Evolutionary conservation across 2,888 invertebrate genomes (phyloP), one percentile per base, ranked within the genome.

Genomic region (Dasysyrphus albostriatus): DNA sequence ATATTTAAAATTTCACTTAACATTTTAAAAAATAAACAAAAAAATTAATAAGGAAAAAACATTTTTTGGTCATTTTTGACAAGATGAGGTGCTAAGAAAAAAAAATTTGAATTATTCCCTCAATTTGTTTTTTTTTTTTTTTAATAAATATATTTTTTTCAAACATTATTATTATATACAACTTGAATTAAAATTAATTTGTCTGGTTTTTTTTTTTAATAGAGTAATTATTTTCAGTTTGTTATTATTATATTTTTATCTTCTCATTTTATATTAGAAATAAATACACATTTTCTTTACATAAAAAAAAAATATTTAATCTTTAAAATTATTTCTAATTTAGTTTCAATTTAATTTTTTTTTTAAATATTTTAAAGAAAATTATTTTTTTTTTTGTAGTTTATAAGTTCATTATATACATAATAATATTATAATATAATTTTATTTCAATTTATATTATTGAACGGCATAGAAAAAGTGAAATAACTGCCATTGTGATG

Each of bases 1-100:
- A 88, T 88, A 83, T 88, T 88, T 51, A 56, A 88, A 88, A 88
- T 88, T 83, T 88, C 88, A 80, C 83, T 73, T 16, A 47, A 83
- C 34, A 73, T 51, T 54, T 58, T 44, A 37, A 59, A 76, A 47
- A 3, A 19, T 44, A 76, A 76, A 49, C 42, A n/a, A 61, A 16
- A 37, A 34, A 58, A 58, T 67, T 44, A 56, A 34, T 3, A 65
- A n/a, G n/a, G n/a, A n/a, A 54, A 51, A 67, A 49, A 65, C 29
- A 70, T 32, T 83, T 76, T 87, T 88, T 70, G 75, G 79, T 76
- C 83, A 80, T 79, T 80, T 83, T 88, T 83, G 79, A 88, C 79
- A 47, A 59, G 83, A 76, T 76, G 83, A 83, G 88, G 88, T 88
- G 88, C 88, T 88, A 80, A 76, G 76, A 79, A 65, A 67, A 67